Evolutionary conservation across 2,888 invertebrate species (phyloP).

Genomic region (Chrysolina americana): DNA sequence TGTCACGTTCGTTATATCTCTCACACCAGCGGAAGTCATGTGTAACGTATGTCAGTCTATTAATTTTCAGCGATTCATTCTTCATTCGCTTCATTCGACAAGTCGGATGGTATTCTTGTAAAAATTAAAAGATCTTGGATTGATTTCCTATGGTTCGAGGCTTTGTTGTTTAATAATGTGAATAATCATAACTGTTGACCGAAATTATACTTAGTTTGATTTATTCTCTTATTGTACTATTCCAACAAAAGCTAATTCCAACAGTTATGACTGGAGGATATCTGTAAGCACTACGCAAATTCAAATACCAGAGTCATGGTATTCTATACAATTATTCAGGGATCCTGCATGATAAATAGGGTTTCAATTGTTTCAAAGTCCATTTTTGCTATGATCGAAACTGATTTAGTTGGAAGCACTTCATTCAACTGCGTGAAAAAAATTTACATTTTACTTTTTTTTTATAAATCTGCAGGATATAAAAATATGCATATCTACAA

Average conservation of each 20-base stretch:
- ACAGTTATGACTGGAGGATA: slow-evolving; percentile 27
- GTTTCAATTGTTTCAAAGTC: no score
- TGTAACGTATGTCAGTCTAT: not conserved
- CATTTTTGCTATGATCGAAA: no score
- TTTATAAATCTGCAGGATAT: no score
- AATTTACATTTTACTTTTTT: no score
- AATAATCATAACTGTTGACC: slow-evolving; percentile 27
- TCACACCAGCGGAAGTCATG: not conserved
- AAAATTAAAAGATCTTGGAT: not conserved
- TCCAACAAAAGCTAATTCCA: slow-evolving; percentile 13
- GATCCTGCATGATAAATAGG: not conserved
- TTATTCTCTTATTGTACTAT: slow-evolving; percentile 27
- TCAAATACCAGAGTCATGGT: not conserved
- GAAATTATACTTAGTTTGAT: slow-evolving; percentile 23
- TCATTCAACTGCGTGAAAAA: no score
- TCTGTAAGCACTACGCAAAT: slow-evolving; percentile 3
- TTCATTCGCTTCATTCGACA: slow-evolving; percentile 12
- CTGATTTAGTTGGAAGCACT: no score
- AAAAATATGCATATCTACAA: no score
- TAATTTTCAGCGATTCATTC: not conserved
- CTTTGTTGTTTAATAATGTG: not conserved
- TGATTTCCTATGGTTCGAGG: slow-evolving; percentile 11
- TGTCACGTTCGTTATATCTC: not conserved
- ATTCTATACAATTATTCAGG: not conserved
- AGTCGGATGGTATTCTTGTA: slow-evolving; percentile 1